Percentiles rank a stretch among this genome's conserved stretches.
Evolutionary conservation across 2,797 vertebrate species (phyloP).

Genomic region (Peromyscus attwateri): DNA sequence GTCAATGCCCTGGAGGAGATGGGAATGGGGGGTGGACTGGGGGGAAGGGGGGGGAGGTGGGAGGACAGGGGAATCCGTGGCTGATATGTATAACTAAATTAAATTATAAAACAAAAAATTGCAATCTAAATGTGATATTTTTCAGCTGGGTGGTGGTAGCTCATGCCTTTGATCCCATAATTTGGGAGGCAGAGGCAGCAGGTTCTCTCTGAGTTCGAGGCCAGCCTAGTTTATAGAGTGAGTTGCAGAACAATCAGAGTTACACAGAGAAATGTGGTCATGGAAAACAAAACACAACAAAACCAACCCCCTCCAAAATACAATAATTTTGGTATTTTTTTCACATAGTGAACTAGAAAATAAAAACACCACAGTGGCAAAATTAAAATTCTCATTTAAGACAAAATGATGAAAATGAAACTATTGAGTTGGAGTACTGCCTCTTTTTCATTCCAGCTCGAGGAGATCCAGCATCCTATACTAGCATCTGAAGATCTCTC

Average conservation of each 20-base stretch:
- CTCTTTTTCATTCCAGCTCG: neutral
- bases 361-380: neutral
- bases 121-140: neutral
- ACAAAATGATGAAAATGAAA: neutral
- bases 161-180: neutral
- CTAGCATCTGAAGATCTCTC: neutral
- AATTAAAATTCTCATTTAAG: slow-evolving; percentile 6
- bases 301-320: neutral
- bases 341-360: neutral
- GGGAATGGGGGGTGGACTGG: too few species aligned
- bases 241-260: neutral
- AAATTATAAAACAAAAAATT: too few species aligned
- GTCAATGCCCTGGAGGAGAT: too few species aligned
- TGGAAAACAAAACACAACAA: neutral
- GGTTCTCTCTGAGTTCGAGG: neutral
- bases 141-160: neutral
- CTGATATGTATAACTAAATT: too few species aligned
- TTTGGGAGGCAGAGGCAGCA: neutral
- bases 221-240: neutral
- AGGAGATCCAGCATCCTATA: neutral
- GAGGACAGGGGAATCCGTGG: too few species aligned
- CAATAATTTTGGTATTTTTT: neutral
- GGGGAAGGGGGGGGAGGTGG: too few species aligned
- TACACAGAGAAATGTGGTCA: neutral
- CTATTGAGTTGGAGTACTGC: neutral